Percentiles rank a stretch among this genome's conserved stretches.
phyloP scores from a whole-genome alignment of 2,888 invertebrate species.

The Drosophila limbata region DNA sequence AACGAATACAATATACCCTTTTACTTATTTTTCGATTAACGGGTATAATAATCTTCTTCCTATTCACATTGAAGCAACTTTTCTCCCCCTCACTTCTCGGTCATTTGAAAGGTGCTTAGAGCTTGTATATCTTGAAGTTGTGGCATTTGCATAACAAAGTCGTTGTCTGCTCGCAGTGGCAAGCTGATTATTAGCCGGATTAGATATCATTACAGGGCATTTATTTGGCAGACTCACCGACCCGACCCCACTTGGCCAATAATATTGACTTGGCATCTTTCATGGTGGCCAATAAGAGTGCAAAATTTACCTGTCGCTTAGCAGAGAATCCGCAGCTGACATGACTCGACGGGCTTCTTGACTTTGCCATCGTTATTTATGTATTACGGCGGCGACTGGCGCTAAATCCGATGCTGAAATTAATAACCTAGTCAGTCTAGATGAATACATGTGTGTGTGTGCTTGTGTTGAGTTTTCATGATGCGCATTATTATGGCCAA shows the following conservation, averaged over 20 bases:
- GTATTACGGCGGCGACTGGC: conserved; percentile 40
- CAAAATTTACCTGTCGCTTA: conserved; percentile 80
- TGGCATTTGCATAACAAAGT: conserved; percentile 76
- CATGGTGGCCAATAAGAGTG: conserved; percentile 48
- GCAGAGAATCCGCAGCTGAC: conserved; percentile 77
- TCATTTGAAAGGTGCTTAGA: not conserved
- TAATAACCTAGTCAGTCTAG: conserved; percentile 74
- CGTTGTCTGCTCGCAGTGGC: conserved; percentile 72
- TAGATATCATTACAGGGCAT: conserved; percentile 83
- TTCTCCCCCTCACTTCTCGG: not conserved
- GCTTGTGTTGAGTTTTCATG: conserved; percentile 77
- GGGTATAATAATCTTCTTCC: no score
- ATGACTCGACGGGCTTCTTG: conserved; percentile 75
- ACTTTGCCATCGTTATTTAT: conserved; percentile 67
- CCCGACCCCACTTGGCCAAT: conserved; percentile 40
- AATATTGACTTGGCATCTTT: conserved; percentile 71
- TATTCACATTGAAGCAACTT: no score
- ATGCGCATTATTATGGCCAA: conserved; percentile 85
- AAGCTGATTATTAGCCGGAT: conserved; percentile 84
- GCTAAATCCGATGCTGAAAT: conserved; percentile 70
- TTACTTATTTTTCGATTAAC: no score
- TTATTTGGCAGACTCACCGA: conserved; percentile 65
- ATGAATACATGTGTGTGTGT: conserved; percentile 8
- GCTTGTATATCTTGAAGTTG: conserved; percentile 25
- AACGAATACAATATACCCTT: no score